Base-by-base conservation (phyloP, 2,113 vertebrate genomes). In the Ovis aries region DNA sequence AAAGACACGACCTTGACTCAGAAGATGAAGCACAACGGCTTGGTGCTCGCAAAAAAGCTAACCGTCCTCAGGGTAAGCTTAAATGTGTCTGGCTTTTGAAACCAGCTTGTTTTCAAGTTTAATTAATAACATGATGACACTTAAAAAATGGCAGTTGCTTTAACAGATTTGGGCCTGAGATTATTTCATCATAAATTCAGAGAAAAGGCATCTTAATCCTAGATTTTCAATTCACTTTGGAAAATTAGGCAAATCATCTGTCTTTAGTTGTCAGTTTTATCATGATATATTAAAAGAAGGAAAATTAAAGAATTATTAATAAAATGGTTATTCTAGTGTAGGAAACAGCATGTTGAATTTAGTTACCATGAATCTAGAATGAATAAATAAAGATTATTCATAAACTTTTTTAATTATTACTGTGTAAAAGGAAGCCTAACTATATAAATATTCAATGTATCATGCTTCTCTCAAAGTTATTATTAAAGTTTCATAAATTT, bases 31-130 rank as follows among this genome's bases (percentile, higher is more conserved):
- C 99, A 94, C 98, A 99, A 62, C 98, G 99, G 95, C 99, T 99
- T 57, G 99, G 99, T 33, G 99, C 99, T 92, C 99, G 99, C 60
- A 99, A 99, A 95, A 99, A 99, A 98, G 99, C 99, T 50, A 99
- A 99, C 98, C 99, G 99, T 45, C 99, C 99, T 4, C 99, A 99
- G 1, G 99, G 99, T 99, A 99, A 60, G 97, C 21, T 90, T 81
- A 6, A 45, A 71, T 98, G 33, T 55, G 14, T 94, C 45, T 92
- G 59, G 27, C 0, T 16, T 92, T 93, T 11, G 25, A 64, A 23
- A 31, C 1, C 11, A 55, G 5, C 2, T 27, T 6, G 1, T 33
- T 92, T 78, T 74, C 19, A 94, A 53, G 40, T 59, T 55, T 25
- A 87, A 77, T 96, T 92, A 8, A 11, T 64, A 88, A 19, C 14